Percentiles rank a stretch among this genome's conserved stretches.
phyloP scores from a whole-genome alignment of 1,140 invertebrate species.

The Lycorma delicatula region DNA sequence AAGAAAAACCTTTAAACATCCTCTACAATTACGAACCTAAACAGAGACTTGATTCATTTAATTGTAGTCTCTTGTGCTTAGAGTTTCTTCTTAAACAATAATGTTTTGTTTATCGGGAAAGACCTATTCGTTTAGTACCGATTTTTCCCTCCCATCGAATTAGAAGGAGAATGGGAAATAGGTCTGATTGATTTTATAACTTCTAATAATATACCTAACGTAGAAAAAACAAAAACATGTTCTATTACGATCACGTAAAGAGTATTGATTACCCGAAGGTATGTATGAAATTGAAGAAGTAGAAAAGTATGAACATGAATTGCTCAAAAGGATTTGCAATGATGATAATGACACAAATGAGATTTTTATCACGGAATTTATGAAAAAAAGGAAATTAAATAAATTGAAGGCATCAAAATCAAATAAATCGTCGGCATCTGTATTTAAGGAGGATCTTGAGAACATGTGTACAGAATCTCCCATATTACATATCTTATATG shows the following conservation, averaged over 20 bases:
- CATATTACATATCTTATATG: background rate
- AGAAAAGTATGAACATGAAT: background rate
- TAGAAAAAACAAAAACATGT: background rate
- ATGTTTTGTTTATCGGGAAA: background rate
- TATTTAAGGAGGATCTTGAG: background rate
- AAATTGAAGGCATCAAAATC: no score
- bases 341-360: no score
- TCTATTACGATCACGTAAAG: no score
- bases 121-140: background rate
- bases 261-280: background rate
- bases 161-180: background rate
- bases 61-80: background rate
- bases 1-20: background rate
- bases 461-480: background rate
- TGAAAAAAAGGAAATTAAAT: no score
- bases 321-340: no score
- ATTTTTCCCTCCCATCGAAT: background rate
- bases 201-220: no score
- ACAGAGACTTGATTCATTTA: background rate
- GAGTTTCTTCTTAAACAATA: background rate
- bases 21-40: background rate
- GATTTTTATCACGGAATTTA: no score
- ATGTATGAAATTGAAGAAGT: constrained; percentile 3
- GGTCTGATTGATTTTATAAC: constrained; percentile 1
- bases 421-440: no score